These are phyloP conservation scores for Diachrysia chrysitis DNA, from an alignment of 2,888 invertebrate genomes.

Conservation along the genomic window DNA sequence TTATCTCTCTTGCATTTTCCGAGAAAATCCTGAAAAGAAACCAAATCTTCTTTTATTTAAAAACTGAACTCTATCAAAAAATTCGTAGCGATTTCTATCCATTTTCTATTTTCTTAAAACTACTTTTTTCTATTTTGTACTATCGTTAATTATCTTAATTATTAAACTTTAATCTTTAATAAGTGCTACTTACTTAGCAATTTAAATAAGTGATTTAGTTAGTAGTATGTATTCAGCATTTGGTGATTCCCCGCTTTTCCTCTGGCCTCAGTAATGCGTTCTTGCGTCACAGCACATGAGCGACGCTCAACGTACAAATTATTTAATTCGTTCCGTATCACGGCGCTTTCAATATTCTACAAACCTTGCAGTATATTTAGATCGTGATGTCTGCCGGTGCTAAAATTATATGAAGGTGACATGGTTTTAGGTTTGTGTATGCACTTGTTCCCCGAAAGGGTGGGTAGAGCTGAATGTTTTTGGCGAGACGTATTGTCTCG, in stretches of 20 bases:
- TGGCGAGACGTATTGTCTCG: not conserved
- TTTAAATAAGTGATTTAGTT: not conserved
- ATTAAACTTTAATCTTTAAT: not conserved
- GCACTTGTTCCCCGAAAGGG: not conserved
- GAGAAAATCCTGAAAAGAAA: too few relatives aligned
- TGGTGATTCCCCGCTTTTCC: constrained; percentile 6
- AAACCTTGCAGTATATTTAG: constrained; percentile 50
- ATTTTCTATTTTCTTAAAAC: too few relatives aligned
- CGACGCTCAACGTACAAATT: constrained; percentile 28
- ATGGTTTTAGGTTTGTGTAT: not conserved
- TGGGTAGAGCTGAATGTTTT: not conserved
- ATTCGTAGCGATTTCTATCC: too few relatives aligned
- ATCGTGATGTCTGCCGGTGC: constrained; percentile 11
- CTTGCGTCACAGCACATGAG: constrained; percentile 13
- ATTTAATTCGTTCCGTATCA: constrained; percentile 48
- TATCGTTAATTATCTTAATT: too few relatives aligned
- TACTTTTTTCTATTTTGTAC: too few relatives aligned
- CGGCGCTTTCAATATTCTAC: constrained; percentile 25
- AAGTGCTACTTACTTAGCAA: not conserved
- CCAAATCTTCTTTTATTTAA: too few relatives aligned
- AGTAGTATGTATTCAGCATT: not conserved
- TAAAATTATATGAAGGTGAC: constrained; percentile 26
- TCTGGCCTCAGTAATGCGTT: constrained; percentile 42
- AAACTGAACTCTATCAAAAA: too few relatives aligned
- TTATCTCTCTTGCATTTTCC: too few relatives aligned